Evolutionary conservation across 2,888 invertebrate species (phyloP).

Genomic region (Plagiodera versicolora): DNA sequence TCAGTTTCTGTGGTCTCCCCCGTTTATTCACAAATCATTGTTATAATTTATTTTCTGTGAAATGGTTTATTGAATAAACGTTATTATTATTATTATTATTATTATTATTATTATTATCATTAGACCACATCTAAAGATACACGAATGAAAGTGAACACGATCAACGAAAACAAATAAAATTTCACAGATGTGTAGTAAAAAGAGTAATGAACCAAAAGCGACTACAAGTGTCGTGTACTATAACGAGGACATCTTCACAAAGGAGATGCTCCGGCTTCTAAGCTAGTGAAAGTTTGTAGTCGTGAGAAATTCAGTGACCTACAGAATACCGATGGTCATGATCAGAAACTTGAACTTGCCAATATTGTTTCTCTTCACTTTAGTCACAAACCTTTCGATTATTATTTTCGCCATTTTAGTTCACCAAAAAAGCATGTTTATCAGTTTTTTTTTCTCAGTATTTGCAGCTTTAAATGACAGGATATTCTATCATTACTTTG

Average conservation of each 20-base stretch:
- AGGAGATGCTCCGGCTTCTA: conserved; percentile 2
- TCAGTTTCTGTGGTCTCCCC: too few species aligned
- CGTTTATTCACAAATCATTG: too few species aligned
- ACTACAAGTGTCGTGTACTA: not conserved
- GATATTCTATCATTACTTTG: too few species aligned
- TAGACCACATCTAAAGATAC: not conserved
- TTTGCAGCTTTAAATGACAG: too few species aligned
- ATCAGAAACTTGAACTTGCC: conserved; percentile 29
- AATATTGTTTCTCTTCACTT: not conserved
- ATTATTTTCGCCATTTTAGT: too few species aligned
- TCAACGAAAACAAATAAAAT: not conserved
- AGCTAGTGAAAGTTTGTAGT: conserved; percentile 39
- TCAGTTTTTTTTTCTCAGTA: too few species aligned
- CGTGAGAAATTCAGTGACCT: conserved; percentile 41
- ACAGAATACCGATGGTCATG: conserved; percentile 33
- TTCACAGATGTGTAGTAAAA: not conserved
- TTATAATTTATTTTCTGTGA: too few species aligned
- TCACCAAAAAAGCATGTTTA: too few species aligned
- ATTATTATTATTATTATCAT: too few species aligned
- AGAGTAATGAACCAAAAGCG: not conserved
- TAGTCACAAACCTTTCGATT: too few species aligned
- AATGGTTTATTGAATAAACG: too few species aligned
- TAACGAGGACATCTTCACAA: conserved; percentile 24
- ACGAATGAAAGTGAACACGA: not conserved
- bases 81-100: too few species aligned